These are phyloP conservation scores for Babyrousa celebensis DNA, from an alignment of 2,797 vertebrate species.

Conservation along the genomic window DNA sequence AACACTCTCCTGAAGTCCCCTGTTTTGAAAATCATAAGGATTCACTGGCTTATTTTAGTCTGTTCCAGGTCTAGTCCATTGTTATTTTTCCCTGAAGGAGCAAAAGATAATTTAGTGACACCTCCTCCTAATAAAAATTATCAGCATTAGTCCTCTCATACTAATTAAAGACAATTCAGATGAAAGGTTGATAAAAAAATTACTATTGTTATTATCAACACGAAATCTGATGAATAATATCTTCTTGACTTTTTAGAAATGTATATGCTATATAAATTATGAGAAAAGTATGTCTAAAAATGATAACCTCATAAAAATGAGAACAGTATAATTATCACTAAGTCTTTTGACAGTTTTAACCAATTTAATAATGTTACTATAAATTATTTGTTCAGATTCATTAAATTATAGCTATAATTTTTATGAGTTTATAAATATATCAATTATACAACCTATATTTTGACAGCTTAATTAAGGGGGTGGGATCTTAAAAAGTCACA, in stretches of 20 bases:
- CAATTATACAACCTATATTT: neutral
- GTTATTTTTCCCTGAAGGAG: neutral
- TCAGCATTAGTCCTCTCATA: neutral
- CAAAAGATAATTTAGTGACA: neutral
- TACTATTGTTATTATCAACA: neutral
- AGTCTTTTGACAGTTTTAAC: conserved; percentile 28
- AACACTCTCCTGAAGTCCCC: neutral
- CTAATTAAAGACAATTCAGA: neutral
- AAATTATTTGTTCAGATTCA: neutral
- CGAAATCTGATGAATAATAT: neutral
- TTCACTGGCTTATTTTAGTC: neutral
- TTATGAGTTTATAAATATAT: neutral
- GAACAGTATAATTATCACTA: neutral
- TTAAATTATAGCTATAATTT: neutral
- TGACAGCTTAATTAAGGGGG: neutral
- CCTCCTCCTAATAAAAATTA: neutral
- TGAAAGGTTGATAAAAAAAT: neutral
- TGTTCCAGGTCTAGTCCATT: neutral
- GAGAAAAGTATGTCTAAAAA: neutral
- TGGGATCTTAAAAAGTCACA: neutral
- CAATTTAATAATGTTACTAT: conserved; percentile 9
- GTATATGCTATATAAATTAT: neutral
- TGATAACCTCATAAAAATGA: neutral
- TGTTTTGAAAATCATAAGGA: neutral
- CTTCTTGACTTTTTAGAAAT: neutral